These are phyloP conservation scores for Psilanteris sp. DNA, from an alignment of 1,140 invertebrate genomes.

Conservation along the genomic window DNA sequence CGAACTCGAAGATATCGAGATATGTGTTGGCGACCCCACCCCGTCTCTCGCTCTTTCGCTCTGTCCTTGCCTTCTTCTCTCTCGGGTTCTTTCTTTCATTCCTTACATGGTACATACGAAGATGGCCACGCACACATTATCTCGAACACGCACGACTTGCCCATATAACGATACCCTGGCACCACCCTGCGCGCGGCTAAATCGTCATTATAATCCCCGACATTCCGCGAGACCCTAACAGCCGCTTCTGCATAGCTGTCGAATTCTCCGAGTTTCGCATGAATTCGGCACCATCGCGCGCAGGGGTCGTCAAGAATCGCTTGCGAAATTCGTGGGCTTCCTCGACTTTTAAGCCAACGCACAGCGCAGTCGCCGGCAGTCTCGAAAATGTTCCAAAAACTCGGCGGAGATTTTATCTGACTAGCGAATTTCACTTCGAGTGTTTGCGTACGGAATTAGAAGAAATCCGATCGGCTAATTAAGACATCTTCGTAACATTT, in stretches of 20 bases:
- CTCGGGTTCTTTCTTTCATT: constrained; percentile 33
- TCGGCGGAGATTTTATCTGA: constrained; percentile 17
- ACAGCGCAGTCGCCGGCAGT: not conserved
- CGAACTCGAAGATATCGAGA: constrained; percentile 74
- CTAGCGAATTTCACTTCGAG: constrained; percentile 32
- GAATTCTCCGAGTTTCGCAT: constrained; percentile 42
- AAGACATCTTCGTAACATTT: constrained; percentile 16
- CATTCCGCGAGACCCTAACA: constrained; percentile 51
- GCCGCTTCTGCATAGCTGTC: constrained; percentile 50
- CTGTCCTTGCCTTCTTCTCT: not conserved
- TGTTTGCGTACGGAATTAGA: constrained; percentile 11
- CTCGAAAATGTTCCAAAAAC: constrained; percentile 8
- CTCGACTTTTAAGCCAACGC: constrained; percentile 27
- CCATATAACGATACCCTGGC: constrained; percentile 24
- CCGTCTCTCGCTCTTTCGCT: constrained; percentile 29
- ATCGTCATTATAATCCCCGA: constrained; percentile 58
- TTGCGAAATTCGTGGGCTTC: constrained; percentile 28
- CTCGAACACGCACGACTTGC: constrained; percentile 21
- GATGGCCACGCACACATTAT: constrained; percentile 38
- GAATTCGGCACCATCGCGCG: constrained; percentile 28
- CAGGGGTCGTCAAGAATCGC: constrained; percentile 23
- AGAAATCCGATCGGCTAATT: constrained; percentile 26
- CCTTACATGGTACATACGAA: constrained; percentile 41
- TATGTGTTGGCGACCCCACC: constrained; percentile 73
- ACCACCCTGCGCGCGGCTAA: constrained; percentile 28